phyloP scores from a whole-genome alignment of 2,797 vertebrate species.

The Neoniphon sammara region DNA sequence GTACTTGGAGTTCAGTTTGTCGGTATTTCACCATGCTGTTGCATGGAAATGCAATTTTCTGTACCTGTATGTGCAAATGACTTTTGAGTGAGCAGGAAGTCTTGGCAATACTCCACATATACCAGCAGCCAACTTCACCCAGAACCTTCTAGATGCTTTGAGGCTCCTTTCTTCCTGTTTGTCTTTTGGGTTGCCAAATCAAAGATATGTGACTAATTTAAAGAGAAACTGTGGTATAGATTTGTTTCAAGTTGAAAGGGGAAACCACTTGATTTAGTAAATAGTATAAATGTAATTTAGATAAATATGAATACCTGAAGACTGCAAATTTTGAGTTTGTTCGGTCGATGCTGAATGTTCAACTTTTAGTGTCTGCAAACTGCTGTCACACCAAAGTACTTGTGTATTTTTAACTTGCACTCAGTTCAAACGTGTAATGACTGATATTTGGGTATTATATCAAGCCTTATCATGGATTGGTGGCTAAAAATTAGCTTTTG shows the following conservation, averaged over 20 bases:
- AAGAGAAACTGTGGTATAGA: slow-evolving; percentile 16
- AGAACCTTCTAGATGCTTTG: slow-evolving; percentile 5
- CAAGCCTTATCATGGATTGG: not conserved
- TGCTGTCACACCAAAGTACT: slow-evolving; percentile 53
- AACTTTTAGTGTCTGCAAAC: slow-evolving; percentile 46
- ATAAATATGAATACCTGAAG: slow-evolving; percentile 19
- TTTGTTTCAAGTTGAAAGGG: slow-evolving; percentile 43
- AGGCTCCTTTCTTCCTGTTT: slow-evolving; percentile 29
- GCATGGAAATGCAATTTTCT: not conserved
- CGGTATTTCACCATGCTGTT: not conserved
- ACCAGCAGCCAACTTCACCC: not conserved
- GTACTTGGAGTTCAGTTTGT: not conserved
- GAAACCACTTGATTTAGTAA: slow-evolving; percentile 52
- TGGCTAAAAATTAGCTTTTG: slow-evolving; percentile 1
- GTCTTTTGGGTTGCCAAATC: not conserved
- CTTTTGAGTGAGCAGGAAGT: slow-evolving; percentile 1
- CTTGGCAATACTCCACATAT: not conserved
- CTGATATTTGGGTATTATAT: slow-evolving; percentile 30
- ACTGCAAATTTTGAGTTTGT: slow-evolving; percentile 3
- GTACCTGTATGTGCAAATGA: slow-evolving; percentile 49
- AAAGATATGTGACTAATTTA: not conserved
- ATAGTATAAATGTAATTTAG: slow-evolving; percentile 11
- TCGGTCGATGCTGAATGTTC: slow-evolving; percentile 20
- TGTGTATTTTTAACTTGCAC: slow-evolving; percentile 29
- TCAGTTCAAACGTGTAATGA: slow-evolving; percentile 4